Evolutionary conservation across 64 coral and sea anemone species (phyloP), one percentile per base, ranked within the genome.

Genomic region (Actinia tenebrosa): DNA sequence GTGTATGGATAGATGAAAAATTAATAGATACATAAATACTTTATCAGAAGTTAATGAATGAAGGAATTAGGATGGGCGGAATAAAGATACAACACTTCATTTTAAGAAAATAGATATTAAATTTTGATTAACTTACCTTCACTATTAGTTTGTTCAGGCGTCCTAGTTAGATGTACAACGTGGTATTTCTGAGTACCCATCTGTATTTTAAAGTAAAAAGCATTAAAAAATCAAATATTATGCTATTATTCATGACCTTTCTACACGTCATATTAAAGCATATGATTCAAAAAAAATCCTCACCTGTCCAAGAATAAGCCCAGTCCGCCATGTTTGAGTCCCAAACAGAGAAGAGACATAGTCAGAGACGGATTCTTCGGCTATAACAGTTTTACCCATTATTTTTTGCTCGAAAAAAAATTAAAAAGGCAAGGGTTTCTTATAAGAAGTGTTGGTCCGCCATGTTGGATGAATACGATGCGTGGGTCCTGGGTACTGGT

Each of bases 261-360:
- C 22, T 10, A 50, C 55, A 83, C 23, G 55, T 83, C 46, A 83
- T 83, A 8, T 54, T 47, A n/a, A 81, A 45, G 22, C 27, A n/a
- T 10, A 61, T 85, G 77, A 53, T 53, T 58, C 30, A 37, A 37
- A 37, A 11, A 58, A 58, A 58, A 3, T 4, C 2, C 75, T 43
- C 25, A 95, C 94, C 94, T 97, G 94, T 46, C 94, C 94, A 55
- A 97, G 75, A 53, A 97, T 88, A 44, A 97, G 62, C 11, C 94
- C 94, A 53, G 68, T 62, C 75, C 91, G 94, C 91, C 94, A 97
- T 25, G 83, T 84, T 42, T 86, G 75, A 79, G 64, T 87, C 19
- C 94, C 94, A 86, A 91, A 97, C 22, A 97, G 47, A 60, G 91
- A 97, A 2, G 86, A 88, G 23, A 97, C 90, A 86, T 97, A 91